Evolutionary conservation across 2,113 vertebrate species (phyloP), one percentile per base, ranked within the genome.

Genomic region (Sinocyclocheilus anshuiensis): DNA sequence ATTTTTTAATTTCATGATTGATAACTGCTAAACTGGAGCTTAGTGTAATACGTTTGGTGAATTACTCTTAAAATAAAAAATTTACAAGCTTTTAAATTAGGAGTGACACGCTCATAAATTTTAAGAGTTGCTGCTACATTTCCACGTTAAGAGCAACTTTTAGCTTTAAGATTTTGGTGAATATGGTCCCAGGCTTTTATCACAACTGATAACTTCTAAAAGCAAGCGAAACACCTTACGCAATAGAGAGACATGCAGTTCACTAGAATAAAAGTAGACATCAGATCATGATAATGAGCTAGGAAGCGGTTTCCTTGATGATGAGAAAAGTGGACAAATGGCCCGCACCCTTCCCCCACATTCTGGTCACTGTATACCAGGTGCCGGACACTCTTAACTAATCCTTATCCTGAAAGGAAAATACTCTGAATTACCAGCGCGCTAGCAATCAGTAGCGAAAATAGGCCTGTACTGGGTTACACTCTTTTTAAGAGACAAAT

Each of bases 381-480:
- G 84, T 77, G 74, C 20, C 65, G 67, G 53, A 78, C 90, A 84
- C 55, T 81, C 81, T 61, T 67, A 89, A 79, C 91, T 94, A 94
- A 94, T 94, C 93, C 91, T 93, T 90, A 93, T 94, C 92, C 92
- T 93, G 93, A 93, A 93, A 93, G 92, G 81, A 88, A 90, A 90
- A 89, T 50, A 22, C 87, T 89, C 89, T 84, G 24, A 42, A 86
- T 85, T 88, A 50, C 9, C 13, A 79, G 80, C 53, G 55, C 2
- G 9, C 26, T 45, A 53, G 71, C 57, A 61, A 82, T 50, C 57
- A 55, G 24, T 39, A 88, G n/a, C 65, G 24, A 69, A 59, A 74
- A 74, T 13, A 4, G 36, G 39, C 22, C 36, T 22, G 53, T 24
- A 26, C 26, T 16, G 29, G 48, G 50, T 55, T 50, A 81, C 59